phyloP scores from a whole-genome alignment of 2,113 vertebrate genomes.

The Alces alces region DNA sequence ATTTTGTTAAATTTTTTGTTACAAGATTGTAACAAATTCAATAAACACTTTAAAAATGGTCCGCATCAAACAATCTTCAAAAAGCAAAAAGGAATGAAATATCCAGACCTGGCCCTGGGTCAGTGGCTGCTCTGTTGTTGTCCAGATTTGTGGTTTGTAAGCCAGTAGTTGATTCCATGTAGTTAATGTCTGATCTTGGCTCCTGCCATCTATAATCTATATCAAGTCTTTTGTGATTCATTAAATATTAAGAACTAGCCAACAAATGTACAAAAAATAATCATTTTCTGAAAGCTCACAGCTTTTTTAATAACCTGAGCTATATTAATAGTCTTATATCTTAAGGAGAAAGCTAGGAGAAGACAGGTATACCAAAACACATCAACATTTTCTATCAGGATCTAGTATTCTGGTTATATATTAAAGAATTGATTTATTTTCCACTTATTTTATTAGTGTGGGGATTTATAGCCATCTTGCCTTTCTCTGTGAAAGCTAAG shows the following conservation, averaged over 20 bases:
- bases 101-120: not conserved
- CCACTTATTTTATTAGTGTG: not conserved
- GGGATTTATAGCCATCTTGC: not conserved
- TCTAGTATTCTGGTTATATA: not conserved
- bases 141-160: not conserved
- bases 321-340: not conserved
- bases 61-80: not conserved
- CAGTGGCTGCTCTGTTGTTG: not conserved
- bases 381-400: constrained; percentile 22
- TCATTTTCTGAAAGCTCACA: constrained; percentile 3
- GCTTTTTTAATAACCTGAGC: not conserved
- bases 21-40: not conserved
- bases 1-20: not conserved
- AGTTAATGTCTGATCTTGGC: not conserved
- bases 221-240: not conserved
- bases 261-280: not conserved
- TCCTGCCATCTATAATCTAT: not conserved
- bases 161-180: not conserved
- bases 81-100: not conserved
- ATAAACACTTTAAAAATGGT: not conserved
- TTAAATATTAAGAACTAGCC: not conserved
- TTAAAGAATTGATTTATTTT: not conserved
- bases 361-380: not conserved
- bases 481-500: not conserved
- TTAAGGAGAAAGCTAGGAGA: not conserved